phyloP scores from a whole-genome alignment of 1,140 invertebrate genomes.

The Pectinophora gossypiella region DNA sequence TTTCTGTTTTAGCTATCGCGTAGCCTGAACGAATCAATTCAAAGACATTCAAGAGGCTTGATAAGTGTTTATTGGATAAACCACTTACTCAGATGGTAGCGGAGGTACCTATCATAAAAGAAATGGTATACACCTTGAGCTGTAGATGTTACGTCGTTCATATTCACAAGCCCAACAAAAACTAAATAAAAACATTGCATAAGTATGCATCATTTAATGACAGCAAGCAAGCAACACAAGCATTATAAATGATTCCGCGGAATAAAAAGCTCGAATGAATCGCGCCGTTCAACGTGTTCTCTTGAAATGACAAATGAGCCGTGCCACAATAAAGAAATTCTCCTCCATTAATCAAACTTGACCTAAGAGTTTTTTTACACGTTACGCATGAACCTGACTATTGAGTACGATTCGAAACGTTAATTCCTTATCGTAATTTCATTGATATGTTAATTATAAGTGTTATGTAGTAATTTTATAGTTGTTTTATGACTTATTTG shows the following conservation, averaged over 20 bases:
- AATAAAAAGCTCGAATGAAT: neutral
- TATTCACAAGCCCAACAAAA: too few species aligned
- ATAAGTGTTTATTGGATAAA: too few species aligned
- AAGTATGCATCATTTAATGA: neutral
- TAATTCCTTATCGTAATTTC: neutral
- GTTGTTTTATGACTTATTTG: too few species aligned
- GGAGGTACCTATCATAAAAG: too few species aligned
- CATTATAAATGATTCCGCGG: neutral
- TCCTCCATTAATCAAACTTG: conserved; percentile 19
- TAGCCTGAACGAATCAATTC: too few species aligned
- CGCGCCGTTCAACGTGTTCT: conserved; percentile 1
- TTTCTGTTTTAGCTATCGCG: too few species aligned
- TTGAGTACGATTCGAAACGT: neutral
- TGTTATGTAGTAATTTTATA: too few species aligned
- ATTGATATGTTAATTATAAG: neutral
- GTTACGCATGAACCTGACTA: neutral
- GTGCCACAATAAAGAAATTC: conserved; percentile 11
- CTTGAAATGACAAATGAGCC: conserved; percentile 17
- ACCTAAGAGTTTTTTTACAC: conserved; percentile 6
- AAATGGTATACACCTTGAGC: too few species aligned
- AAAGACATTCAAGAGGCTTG: too few species aligned
- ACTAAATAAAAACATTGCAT: neutral
- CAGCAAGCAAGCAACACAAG: neutral
- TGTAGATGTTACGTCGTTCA: too few species aligned
- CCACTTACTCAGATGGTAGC: too few species aligned